These are phyloP conservation scores for Jacana jacana DNA, from an alignment of 2,113 vertebrate genomes.

Conservation along the genomic window DNA sequence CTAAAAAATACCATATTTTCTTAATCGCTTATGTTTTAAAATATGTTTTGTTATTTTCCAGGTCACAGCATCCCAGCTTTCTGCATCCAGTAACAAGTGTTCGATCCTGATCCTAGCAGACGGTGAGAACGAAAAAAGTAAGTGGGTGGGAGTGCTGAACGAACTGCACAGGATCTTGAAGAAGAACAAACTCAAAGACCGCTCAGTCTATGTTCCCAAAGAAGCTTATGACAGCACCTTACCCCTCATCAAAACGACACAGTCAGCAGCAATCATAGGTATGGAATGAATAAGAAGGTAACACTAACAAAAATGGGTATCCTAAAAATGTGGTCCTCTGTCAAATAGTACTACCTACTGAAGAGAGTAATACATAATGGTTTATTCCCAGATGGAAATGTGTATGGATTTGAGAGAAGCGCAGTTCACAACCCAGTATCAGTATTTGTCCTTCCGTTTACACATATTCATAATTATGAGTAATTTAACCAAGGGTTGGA, in stretches of 20 bases:
- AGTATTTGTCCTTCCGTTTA: neutral
- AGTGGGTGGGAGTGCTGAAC: slow-evolving; percentile 93
- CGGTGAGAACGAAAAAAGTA: slow-evolving; percentile 91
- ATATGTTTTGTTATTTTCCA: slow-evolving; percentile 48
- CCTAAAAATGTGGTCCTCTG: neutral
- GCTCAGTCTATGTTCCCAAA: slow-evolving; percentile 94
- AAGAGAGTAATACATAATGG: neutral
- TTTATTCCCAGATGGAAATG: neutral
- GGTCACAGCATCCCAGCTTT: slow-evolving; percentile 95
- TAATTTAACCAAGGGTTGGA: neutral
- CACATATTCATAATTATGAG: neutral
- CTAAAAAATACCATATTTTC: neutral
- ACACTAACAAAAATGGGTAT: neutral
- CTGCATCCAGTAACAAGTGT: slow-evolving; percentile 87
- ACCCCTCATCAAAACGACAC: slow-evolving; percentile 97
- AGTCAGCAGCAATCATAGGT: slow-evolving; percentile 94
- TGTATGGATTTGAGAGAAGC: neutral
- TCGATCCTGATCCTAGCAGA: slow-evolving; percentile 96
- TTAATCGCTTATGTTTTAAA: neutral
- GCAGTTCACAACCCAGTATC: neutral
- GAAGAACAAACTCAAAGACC: slow-evolving; percentile 98
- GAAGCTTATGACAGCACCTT: slow-evolving; percentile 98
- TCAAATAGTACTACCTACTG: neutral
- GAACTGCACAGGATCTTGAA: slow-evolving; percentile 95
- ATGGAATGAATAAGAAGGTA: neutral